Evolutionary conservation across 2,797 vertebrate genomes (phyloP).

Genomic region (Mallotus villosus): DNA sequence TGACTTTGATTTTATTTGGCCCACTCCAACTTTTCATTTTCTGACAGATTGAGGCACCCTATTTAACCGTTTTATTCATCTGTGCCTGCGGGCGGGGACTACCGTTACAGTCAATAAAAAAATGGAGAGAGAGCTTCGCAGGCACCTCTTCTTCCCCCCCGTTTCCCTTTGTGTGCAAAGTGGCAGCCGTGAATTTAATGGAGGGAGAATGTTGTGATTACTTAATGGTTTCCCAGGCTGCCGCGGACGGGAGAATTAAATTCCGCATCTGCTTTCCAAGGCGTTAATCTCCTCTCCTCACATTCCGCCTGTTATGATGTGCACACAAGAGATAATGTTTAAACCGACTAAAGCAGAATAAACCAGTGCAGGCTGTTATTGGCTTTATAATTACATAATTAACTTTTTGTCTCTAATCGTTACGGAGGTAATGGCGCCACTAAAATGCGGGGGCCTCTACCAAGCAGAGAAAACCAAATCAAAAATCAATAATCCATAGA

Average conservation of each 20-base stretch:
- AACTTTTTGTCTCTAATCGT: conserved; percentile 99
- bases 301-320: conserved; percentile 99
- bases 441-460: conserved; percentile 93
- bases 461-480: conserved; percentile 94
- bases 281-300: conserved; percentile 99
- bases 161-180: conserved; percentile 94
- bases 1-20: conserved; percentile 83
- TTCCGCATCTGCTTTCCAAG: conserved; percentile 99
- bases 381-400: conserved; percentile 99
- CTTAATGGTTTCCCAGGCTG: conserved; percentile 99
- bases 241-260: conserved; percentile 99
- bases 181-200: conserved; percentile 97
- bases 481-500: conserved; percentile 99
- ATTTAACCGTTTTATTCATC: conserved; percentile 89
- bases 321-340: conserved; percentile 99
- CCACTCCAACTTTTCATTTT: conserved; percentile 91
- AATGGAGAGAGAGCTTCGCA: conserved; percentile 78
- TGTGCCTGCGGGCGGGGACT: conserved; percentile 84
- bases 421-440: conserved; percentile 99
- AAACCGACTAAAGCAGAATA: conserved; percentile 99
- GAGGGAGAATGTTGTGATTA: conserved; percentile 99
- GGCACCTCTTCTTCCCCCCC: conserved; percentile 74
- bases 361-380: conserved; percentile 99
- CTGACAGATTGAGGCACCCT: conserved; percentile 88
- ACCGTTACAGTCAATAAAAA: conserved; percentile 92